Conservation (phyloP, 2,888 invertebrate genomes). For the Rhingia rostrata region DNA sequence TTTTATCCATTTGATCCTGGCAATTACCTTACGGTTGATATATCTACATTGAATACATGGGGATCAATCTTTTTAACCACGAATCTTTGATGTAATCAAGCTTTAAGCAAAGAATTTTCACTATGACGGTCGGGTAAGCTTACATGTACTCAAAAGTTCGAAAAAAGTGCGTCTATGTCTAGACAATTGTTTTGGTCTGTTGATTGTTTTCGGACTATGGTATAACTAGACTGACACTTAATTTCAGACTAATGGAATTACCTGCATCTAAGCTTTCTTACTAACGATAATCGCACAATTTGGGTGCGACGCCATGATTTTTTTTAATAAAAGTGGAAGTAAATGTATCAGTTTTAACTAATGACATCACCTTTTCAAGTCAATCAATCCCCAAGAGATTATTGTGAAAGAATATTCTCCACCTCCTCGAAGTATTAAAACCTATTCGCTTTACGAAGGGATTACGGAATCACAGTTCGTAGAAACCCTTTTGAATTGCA, state of each 20-base stretch:
- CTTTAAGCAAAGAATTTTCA: conserved; percentile 31
- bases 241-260: conserved; percentile 25
- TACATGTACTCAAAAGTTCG: conserved; percentile 24
- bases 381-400: neutral
- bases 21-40: conserved; percentile 4
- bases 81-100: conserved; percentile 41
- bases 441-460: neutral
- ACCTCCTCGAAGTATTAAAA: no score
- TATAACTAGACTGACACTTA: conserved; percentile 4
- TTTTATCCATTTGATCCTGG: conserved; percentile 14
- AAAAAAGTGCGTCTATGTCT: conserved; percentile 32
- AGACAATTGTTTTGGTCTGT: conserved; percentile 28
- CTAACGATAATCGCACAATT: conserved; percentile 2
- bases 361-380: conserved; percentile 13
- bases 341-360: neutral
- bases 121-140: conserved; percentile 25
- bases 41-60: neutral
- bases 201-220: conserved; percentile 15
- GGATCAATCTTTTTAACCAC: conserved; percentile 7
- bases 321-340: neutral
- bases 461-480: conserved; percentile 19
- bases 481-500: neutral
- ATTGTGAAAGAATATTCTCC: neutral
- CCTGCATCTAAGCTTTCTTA: neutral
- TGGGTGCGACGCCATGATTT: neutral